Base-by-base conservation (phyloP, 23 tunicate genomes). In the Styela plicata region DNA sequence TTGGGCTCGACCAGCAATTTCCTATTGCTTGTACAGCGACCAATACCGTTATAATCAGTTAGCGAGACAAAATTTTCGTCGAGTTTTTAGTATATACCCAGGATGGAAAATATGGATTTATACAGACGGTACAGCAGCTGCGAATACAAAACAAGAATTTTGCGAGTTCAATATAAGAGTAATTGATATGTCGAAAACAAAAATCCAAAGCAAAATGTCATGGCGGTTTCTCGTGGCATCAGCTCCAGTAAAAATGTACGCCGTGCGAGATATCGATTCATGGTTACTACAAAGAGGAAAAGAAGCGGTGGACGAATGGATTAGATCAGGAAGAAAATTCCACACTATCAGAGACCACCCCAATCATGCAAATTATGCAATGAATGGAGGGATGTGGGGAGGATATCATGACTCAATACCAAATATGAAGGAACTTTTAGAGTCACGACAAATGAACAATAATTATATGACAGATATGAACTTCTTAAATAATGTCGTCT, bases 81-180 rank as follows among this genome's bases (percentile, higher is more conserved):
- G 77, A 30, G 34, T 71, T n/a, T 71, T 71, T 36, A 71, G 77
- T 29, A 32, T 71, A 3, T 71, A 71, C 34, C 77, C 77, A 30
- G 77, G 77, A 27, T 71, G 77, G 77, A 71, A 71, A 33, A 71
- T 71, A 28, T 71, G 77, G 77, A 71, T 71, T 33, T 71, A 71
- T 30, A 26, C 34, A 22, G 77, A 71, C 29, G 34, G 34, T 30
- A 3, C 77, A 17, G 36, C 34, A 3, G 36, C 77, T 3, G 37
- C 3, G 29, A 31, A 71, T 3, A 71, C 34, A 31, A 26, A 21
- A 2, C 2, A 71, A 2, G 36, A 30, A 29, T 36, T 71, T 7
- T 71, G 77, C 36, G 34, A 27, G 23, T 28, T 28, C 5, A 71
- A 71, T 29, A 36, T 71, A 22, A 21, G 7, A 17, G 32, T 71